phyloP scores from a whole-genome alignment of 2,888 invertebrate genomes.

The Scaptomyza flava region DNA sequence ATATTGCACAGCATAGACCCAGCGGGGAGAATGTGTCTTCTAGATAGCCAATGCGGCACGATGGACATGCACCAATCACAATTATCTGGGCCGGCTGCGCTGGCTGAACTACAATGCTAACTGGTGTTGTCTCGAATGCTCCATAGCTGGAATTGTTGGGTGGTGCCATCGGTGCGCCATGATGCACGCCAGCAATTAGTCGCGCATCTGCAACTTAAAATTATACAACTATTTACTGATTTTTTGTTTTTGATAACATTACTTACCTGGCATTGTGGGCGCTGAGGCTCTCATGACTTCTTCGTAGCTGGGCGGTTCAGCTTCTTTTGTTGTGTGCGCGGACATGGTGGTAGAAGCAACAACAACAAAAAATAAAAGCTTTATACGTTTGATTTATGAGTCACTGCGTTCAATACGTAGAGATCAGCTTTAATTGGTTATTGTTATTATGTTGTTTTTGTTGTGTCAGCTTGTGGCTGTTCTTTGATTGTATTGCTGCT shows the following conservation, averaged over 20 bases:
- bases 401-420: slow-evolving; percentile 24
- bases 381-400: slow-evolving; percentile 21
- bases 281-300: slow-evolving; percentile 77
- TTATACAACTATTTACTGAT: background rate
- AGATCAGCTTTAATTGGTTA: slow-evolving; percentile 23
- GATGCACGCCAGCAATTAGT: slow-evolving; percentile 64
- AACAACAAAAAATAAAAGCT: slow-evolving; percentile 4
- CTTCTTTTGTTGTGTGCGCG: slow-evolving; percentile 58
- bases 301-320: slow-evolving; percentile 86
- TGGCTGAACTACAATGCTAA: slow-evolving; percentile 86
- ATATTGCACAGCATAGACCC: slow-evolving; percentile 89
- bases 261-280: slow-evolving; percentile 46
- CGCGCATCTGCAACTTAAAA: slow-evolving; percentile 46
- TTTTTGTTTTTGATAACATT: background rate
- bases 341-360: slow-evolving; percentile 39
- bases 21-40: slow-evolving; percentile 95
- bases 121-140: slow-evolving; percentile 86
- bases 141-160: slow-evolving; percentile 74
- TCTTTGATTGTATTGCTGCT: slow-evolving; percentile 41
- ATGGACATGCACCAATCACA: slow-evolving; percentile 94
- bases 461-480: slow-evolving; percentile 21
- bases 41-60: slow-evolving; percentile 93
- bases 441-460: slow-evolving; percentile 31
- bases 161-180: slow-evolving; percentile 63
- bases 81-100: slow-evolving; percentile 89